These are phyloP conservation scores for Scaptomyza graminum DNA, from an alignment of 1,140 invertebrate genomes.

Conservation along the genomic window DNA sequence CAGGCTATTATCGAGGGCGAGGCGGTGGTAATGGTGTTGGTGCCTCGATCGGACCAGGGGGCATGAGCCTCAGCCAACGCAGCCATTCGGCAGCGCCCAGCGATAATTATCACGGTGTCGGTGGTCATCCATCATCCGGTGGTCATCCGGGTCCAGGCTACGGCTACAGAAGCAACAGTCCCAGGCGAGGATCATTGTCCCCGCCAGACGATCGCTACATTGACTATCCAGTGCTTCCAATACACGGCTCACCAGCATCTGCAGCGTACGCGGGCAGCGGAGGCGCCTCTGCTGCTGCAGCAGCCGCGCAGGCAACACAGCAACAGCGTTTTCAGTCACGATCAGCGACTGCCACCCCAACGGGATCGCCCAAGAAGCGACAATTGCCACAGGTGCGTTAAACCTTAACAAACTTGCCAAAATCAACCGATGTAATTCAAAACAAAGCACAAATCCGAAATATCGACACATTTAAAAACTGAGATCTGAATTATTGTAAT, in stretches of 20 bases:
- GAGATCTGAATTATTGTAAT: no score
- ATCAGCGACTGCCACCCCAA: conserved; percentile 95
- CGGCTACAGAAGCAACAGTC: conserved; percentile 83
- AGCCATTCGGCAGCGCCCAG: conserved; percentile 84
- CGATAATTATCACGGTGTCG: conserved; percentile 74
- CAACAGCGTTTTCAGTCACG: conserved; percentile 89
- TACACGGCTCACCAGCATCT: conserved; percentile 63
- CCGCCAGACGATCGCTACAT: conserved; percentile 83
- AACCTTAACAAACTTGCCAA: no score
- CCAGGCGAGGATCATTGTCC: conserved; percentile 79
- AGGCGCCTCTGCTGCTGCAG: conserved; percentile 18
- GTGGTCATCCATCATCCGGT: conserved; percentile 27
- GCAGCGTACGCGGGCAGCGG: conserved; percentile 43
- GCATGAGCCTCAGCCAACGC: conserved; percentile 83
- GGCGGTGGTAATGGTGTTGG: conserved; percentile 84
- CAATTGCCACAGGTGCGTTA: conserved; percentile 93
- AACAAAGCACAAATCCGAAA: no score
- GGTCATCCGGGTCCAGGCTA: conserved; percentile 44
- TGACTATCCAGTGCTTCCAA: conserved; percentile 84
- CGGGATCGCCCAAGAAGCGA: conserved; percentile 96
- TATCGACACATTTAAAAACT: no score
- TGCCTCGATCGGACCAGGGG: conserved; percentile 85
- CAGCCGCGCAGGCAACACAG: conserved; percentile 71
- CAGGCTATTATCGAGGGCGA: conserved; percentile 70
- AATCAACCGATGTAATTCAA: no score